These are phyloP conservation scores for Cosmopolites sordidus DNA, from an alignment of 2,888 invertebrate genomes.

Conservation along the genomic window DNA sequence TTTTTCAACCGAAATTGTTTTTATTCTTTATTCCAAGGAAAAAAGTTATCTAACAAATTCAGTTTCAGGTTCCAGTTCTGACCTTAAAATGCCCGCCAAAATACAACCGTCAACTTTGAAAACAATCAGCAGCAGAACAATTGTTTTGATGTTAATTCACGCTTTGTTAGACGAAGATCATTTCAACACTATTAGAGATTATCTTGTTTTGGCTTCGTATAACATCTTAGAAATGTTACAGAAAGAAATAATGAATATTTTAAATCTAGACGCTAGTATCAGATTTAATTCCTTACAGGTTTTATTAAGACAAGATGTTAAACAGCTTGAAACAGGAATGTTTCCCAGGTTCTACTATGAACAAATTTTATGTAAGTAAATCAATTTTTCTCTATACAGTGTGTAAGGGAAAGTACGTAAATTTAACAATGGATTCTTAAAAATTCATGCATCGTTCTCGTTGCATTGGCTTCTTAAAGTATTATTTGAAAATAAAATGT, in stretches of 20 bases:
- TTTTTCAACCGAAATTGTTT: no score
- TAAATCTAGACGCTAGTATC: slow-evolving; percentile 63
- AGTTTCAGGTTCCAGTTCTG: no score
- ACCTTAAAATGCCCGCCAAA: slow-evolving; percentile 58
- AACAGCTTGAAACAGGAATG: slow-evolving; percentile 62
- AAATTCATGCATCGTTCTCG: no score
- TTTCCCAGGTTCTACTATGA: slow-evolving; percentile 70
- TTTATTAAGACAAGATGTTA: slow-evolving; percentile 62
- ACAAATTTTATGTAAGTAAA: slow-evolving; percentile 52
- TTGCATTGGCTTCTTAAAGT: no score
- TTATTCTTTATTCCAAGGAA: no score
- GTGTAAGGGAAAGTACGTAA: no score
- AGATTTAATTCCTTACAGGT: slow-evolving; percentile 63
- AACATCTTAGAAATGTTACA: slow-evolving; percentile 67
- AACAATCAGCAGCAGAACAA: slow-evolving; percentile 56
- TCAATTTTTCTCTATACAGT: no score
- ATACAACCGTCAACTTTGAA: slow-evolving; percentile 58
- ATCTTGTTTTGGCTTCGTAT: slow-evolving; percentile 53
- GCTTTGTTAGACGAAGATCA: slow-evolving; percentile 58
- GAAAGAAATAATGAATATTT: slow-evolving; percentile 60
- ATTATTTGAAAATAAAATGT: no score
- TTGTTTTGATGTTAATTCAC: slow-evolving; percentile 61
- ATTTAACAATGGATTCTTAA: no score
- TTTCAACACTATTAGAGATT: slow-evolving; percentile 49
- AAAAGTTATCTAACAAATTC: no score